These are phyloP conservation scores for Silurus meridionalis DNA, from an alignment of 2,113 vertebrate genomes.

Conservation along the genomic window DNA sequence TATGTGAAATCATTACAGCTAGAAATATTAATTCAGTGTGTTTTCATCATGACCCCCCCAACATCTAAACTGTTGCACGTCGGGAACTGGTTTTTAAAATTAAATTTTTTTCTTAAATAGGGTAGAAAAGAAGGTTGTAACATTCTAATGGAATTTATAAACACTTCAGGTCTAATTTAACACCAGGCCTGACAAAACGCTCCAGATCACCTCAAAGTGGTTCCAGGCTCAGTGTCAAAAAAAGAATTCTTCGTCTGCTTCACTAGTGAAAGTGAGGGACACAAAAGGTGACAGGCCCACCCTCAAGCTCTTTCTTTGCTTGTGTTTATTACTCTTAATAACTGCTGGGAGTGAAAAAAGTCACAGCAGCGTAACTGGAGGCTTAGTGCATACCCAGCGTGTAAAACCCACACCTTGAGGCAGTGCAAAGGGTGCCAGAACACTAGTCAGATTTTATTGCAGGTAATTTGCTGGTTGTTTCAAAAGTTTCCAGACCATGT, in stretches of 20 bases:
- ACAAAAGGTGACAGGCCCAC: slow-evolving; percentile 50
- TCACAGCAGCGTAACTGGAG: slow-evolving; percentile 58
- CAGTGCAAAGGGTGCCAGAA: slow-evolving; percentile 50
- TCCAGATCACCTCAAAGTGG: slow-evolving; percentile 65
- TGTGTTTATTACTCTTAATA: slow-evolving; percentile 74
- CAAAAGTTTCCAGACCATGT: slow-evolving; percentile 70
- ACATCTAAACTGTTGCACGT: slow-evolving; percentile 57
- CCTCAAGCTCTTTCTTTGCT: slow-evolving; percentile 47
- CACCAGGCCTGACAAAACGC: slow-evolving; percentile 54
- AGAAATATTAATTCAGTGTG: slow-evolving; percentile 56
- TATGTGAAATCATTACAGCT: slow-evolving; percentile 56
- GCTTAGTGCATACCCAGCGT: slow-evolving; percentile 50
- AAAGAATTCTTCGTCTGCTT: slow-evolving; percentile 27
- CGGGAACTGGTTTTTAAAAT: slow-evolving; percentile 42
- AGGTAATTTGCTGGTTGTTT: slow-evolving; percentile 74
- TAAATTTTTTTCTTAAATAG: slow-evolving; percentile 56
- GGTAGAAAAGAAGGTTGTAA: slow-evolving; percentile 56
- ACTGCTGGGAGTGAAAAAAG: slow-evolving; percentile 61
- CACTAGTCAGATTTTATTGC: slow-evolving; percentile 68
- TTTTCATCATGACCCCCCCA: slow-evolving; percentile 3
- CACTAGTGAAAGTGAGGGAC: slow-evolving; percentile 19
- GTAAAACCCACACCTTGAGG: slow-evolving; percentile 62
- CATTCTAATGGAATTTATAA: slow-evolving; percentile 66
- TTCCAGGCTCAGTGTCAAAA: slow-evolving; percentile 59
- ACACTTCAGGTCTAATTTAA: slow-evolving; percentile 64